These are phyloP conservation scores for Hesperophylax magnus DNA, from an alignment of 1,140 invertebrate genomes.

Conservation along the genomic window DNA sequence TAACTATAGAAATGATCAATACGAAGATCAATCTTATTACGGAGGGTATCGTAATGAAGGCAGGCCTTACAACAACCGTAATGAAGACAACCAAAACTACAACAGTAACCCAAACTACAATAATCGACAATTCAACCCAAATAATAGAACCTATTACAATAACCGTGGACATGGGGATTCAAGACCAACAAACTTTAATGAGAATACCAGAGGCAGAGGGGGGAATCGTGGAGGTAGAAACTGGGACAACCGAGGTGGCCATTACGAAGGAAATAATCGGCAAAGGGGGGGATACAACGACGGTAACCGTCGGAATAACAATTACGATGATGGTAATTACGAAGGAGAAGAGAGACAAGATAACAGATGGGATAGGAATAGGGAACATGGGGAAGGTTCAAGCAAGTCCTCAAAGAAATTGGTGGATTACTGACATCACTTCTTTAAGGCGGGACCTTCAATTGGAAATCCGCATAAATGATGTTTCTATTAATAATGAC, in stretches of 20 bases:
- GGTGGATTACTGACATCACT: constrained; percentile 29
- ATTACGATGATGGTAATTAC: constrained; percentile 14
- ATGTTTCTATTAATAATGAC: too few species aligned
- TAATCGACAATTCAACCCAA: background rate
- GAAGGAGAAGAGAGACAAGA: constrained; percentile 27
- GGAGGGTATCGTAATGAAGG: background rate
- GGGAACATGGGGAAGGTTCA: background rate
- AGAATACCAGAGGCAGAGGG: constrained; percentile 23
- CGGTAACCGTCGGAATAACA: background rate
- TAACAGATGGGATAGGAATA: constrained; percentile 16
- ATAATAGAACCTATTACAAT: constrained; percentile 4
- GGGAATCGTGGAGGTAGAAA: background rate
- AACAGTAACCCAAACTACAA: constrained; percentile 4
- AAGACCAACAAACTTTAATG: background rate
- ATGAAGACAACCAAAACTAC: constrained; percentile 19
- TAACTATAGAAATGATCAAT: background rate
- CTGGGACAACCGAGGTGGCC: constrained; percentile 24
- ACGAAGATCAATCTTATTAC: constrained; percentile 14
- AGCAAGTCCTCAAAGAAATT: constrained; percentile 35
- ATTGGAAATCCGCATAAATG: too few species aligned
- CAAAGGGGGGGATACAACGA: constrained; percentile 17
- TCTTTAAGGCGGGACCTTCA: too few species aligned
- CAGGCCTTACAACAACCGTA: constrained; percentile 23
- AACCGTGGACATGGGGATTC: constrained; percentile 5
- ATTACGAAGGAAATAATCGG: constrained; percentile 11